phyloP scores from a whole-genome alignment of 2,888 invertebrate genomes.

The Nymphalis urticae region DNA sequence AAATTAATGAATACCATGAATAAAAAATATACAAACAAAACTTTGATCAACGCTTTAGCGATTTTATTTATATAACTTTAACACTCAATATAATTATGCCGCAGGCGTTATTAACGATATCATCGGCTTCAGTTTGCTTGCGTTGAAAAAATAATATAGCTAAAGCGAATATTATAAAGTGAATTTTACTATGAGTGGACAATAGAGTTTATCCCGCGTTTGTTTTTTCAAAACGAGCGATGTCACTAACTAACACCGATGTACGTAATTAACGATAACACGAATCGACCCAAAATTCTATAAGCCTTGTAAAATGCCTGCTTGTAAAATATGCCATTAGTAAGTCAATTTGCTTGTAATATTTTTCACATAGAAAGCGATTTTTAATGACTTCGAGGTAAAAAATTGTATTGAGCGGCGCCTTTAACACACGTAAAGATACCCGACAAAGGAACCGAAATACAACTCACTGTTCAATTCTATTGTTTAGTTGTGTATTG shows the following conservation, averaged over 20 bases:
- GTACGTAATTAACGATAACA: conserved; percentile 6
- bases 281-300: conserved; percentile 10
- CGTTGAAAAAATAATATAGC: too few species aligned
- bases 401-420: conserved; percentile 61
- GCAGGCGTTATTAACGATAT: too few species aligned
- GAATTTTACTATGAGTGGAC: neutral
- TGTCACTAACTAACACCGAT: neutral
- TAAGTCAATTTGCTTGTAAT: conserved; percentile 55
- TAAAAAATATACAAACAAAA: neutral
- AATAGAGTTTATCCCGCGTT: neutral
- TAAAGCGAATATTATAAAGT: neutral
- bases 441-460: conserved; percentile 70
- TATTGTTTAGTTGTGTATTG: conserved; percentile 32
- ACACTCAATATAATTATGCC: too few species aligned
- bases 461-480: conserved; percentile 33
- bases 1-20: neutral
- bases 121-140: too few species aligned
- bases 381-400: conserved; percentile 59
- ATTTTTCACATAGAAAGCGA: conserved; percentile 61
- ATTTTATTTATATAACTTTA: too few species aligned
- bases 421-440: conserved; percentile 67
- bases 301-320: conserved; percentile 30
- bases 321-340: conserved; percentile 45
- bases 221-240: neutral
- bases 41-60: too few species aligned